Percentiles rank a stretch among this genome's conserved stretches.
Conservation (phyloP, 1,140 invertebrate species). For the Drosophila auraria region DNA sequence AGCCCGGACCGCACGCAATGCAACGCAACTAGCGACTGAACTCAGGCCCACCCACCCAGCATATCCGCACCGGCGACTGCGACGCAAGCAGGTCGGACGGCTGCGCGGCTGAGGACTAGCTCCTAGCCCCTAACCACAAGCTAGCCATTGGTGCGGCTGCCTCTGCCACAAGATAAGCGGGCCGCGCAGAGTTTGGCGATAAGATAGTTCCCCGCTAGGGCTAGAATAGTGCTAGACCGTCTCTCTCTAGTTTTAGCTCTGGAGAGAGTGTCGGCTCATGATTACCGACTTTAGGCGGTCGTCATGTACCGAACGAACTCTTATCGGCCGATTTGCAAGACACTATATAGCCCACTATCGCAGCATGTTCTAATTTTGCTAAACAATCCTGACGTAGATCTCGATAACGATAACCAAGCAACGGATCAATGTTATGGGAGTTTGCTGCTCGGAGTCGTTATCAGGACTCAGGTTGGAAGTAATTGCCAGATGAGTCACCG, state of each 20-base stretch:
- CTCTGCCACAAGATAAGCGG: slow-evolving; percentile 48
- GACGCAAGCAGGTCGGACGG: slow-evolving; percentile 18
- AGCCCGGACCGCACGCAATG: slow-evolving; percentile 63
- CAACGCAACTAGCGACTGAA: slow-evolving; percentile 71
- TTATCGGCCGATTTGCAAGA: slow-evolving; percentile 33
- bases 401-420: slow-evolving; percentile 19
- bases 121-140: slow-evolving; percentile 15
- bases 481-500: slow-evolving; percentile 16
- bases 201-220: slow-evolving; percentile 32
- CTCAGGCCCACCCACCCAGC: slow-evolving; percentile 36
- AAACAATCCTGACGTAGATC: slow-evolving; percentile 43
- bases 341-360: slow-evolving; percentile 25
- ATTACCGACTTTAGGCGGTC: slow-evolving; percentile 21
- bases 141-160: slow-evolving; percentile 7
- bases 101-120: slow-evolving; percentile 11
- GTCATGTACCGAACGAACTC: slow-evolving; percentile 3
- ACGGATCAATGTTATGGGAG: not conserved
- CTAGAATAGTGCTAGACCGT: slow-evolving; percentile 5
- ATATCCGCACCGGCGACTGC: slow-evolving; percentile 29
- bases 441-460: slow-evolving; percentile 5
- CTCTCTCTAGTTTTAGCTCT: slow-evolving; percentile 10
- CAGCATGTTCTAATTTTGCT: slow-evolving; percentile 29
- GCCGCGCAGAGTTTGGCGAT: slow-evolving; percentile 11
- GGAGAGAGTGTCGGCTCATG: slow-evolving; percentile 10
- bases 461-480: slow-evolving; percentile 6